Base-by-base conservation (phyloP, 2,888 invertebrate species). In the Chaitophorus viminalis region DNA sequence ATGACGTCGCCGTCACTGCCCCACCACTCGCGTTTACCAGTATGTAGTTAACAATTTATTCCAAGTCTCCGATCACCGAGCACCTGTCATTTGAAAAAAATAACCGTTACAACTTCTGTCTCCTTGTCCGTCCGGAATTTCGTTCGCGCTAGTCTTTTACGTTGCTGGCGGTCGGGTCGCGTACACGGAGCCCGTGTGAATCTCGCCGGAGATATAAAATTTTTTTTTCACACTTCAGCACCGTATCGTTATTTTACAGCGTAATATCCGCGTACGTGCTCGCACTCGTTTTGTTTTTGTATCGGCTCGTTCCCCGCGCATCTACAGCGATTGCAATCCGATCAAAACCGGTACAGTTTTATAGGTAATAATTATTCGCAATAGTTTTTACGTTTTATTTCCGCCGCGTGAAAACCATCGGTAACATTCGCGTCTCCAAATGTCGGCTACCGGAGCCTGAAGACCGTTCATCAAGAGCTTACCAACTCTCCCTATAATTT, bases 11-110 rank as follows among this genome's bases (percentile, higher is more conserved):
- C 68, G 29, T 25, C 60, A 25, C 46, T 46, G 29, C 9, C 68
- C 2, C 70, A 68, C 25, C 17, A 17, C 68, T 1, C 4, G 11
- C 68, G 29, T 14, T 46, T 29, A 29, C 68, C 29, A 6, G 4
- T 5, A 54, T n/a, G n/a, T n/a, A n/a, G n/a, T n/a, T n/a, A n/a
- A n/a, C n/a, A n/a, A n/a, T n/a, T n/a, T n/a, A n/a, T n/a, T n/a
- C 68, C 68, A 46, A 14, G n/a, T n/a, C n/a, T 46, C 68, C 68
- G 68, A 25, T 11, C n/a, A 14, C 68, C 46, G 74, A 60, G 46
- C 87, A 87, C 87, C 87, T 87, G 87, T 79, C 81, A 46, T 87
- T 87, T 60, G 31, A 74, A 87, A 81, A 76, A 87, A 81, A 81
- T 65, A 81, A 87, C 87, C 81, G 87, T 87, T 81, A 87, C 79